Base-by-base conservation (phyloP, 2,113 vertebrate species). In the Potamarius usumacintae region DNA sequence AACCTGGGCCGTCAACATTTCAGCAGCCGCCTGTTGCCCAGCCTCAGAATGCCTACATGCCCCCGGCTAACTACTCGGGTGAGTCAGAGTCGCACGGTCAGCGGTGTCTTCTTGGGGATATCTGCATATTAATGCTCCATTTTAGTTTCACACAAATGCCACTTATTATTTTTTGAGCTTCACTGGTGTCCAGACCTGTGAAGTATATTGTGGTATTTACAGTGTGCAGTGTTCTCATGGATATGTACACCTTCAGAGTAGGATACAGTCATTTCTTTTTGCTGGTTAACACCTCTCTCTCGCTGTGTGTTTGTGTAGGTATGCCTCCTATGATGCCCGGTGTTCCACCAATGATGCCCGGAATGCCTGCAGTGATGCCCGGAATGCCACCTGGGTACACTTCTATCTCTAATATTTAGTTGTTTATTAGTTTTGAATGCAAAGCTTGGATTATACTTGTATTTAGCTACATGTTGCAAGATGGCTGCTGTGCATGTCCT, bases 321-420 rank as follows among this genome's bases (percentile, higher is more conserved):
- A 98, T 99, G 96, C 98, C 97, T 83, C 97, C 96, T 93, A 98
- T 98, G 95, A 94, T 96, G 94, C 94, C 93, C 11, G 94, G 95
- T 15, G 81, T 90, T 22, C 90, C 88, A 53, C 90, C 86, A 9
- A 87, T 90, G n/a, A 95, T 95, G 93, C 94, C 91, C 0, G 95
- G 93, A 11, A 93, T 95, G 90, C 94, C 95, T 7, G 92, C 93
- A 80, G 93, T 96, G 11, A 95, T 95, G 93, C 94, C 93, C 2
- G 95, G 91, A 7, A 92, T 95, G 90, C 94, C 94, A 20, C 93
- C 93, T 74, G 94, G 95, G 97, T 96, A 90, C 94, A 89, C 79
- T 30, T 58, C 20, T 69, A 7, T 11, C 55, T 82, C 8, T 69
- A 53, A 30, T 17, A 6, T 25, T 34, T 14, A 58, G 0, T 4